Percentiles rank a stretch among this genome's conserved stretches.
These are phyloP conservation scores for Lepidurus arcticus DNA, from an alignment of 1,140 invertebrate species.

Conservation along the genomic window DNA sequence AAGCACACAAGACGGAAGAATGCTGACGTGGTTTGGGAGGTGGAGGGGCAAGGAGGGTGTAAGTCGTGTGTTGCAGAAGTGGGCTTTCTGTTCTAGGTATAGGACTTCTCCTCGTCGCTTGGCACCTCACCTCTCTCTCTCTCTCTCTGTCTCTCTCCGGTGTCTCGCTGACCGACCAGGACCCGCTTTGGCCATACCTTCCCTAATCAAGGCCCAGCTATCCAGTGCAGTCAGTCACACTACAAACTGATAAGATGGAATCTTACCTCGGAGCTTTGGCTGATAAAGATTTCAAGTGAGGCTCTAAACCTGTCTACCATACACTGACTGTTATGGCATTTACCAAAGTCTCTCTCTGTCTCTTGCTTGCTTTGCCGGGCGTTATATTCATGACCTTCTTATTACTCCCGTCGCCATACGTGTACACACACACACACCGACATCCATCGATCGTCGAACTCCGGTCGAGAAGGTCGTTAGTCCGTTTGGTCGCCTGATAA, in stretches of 20 bases:
- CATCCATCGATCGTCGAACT: slow-evolving; percentile 2
- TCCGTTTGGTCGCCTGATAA: slow-evolving; percentile 4
- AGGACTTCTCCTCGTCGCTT: no score
- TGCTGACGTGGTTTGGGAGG: no score
- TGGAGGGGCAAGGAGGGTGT: no score
- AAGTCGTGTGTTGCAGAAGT: no score
- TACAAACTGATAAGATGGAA: background rate
- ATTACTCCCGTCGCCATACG: background rate
- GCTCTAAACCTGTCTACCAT: background rate
- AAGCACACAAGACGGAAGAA: no score
- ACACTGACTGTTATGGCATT: background rate
- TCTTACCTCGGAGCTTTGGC: background rate
- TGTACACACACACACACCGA: background rate
- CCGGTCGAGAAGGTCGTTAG: background rate
- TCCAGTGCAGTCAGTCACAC: background rate
- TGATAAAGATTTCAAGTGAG: slow-evolving; percentile 13
- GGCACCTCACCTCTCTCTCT: no score
- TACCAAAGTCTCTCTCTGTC: background rate
- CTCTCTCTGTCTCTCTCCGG: no score
- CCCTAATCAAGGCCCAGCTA: no score
- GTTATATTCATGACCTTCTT: background rate
- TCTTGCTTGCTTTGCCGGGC: background rate
- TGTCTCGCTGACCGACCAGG: no score
- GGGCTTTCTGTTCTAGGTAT: no score
- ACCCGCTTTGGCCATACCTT: no score